These are phyloP conservation scores for Latrodectus elegans DNA, from an alignment of 2,888 invertebrate species.

Conservation along the genomic window DNA sequence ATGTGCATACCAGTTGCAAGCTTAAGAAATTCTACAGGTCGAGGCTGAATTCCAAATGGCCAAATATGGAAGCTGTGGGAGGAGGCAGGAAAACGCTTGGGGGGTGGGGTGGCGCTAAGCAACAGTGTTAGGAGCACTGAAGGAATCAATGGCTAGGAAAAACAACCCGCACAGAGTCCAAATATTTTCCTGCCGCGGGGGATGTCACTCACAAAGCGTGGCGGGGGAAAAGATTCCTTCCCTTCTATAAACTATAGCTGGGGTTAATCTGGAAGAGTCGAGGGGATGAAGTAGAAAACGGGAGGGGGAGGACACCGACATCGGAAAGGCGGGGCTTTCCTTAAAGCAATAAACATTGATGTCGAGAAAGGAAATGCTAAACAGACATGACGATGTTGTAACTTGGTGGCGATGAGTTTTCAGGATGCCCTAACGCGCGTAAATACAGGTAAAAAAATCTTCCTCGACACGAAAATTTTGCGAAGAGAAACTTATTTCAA, in stretches of 20 bases:
- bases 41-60: neutral
- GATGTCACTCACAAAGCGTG: slow-evolving; percentile 57
- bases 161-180: slow-evolving; percentile 63
- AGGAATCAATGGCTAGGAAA: slow-evolving; percentile 66
- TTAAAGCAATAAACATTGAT: slow-evolving; percentile 67
- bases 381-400: slow-evolving; percentile 34
- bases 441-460: no score
- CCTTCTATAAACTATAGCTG: slow-evolving; percentile 19
- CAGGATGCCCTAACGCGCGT: no score
- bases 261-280: slow-evolving; percentile 52
- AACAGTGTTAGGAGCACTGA: slow-evolving; percentile 56
- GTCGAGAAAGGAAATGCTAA: slow-evolving; percentile 54
- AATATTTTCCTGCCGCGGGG: slow-evolving; percentile 68
- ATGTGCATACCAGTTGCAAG: no score
- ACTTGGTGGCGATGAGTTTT: no score
- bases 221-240: neutral
- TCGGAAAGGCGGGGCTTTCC: slow-evolving; percentile 50
- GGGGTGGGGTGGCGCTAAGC: slow-evolving; percentile 6
- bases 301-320: slow-evolving; percentile 26
- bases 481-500: no score
- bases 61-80: slow-evolving; percentile 7
- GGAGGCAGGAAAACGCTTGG: neutral
- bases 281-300: no score
- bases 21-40: no score
- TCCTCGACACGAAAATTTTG: no score